Evolutionary conservation across 2,113 vertebrate species (phyloP), one percentile per base, ranked within the genome.

Genomic region (Chaetodon auriga): DNA sequence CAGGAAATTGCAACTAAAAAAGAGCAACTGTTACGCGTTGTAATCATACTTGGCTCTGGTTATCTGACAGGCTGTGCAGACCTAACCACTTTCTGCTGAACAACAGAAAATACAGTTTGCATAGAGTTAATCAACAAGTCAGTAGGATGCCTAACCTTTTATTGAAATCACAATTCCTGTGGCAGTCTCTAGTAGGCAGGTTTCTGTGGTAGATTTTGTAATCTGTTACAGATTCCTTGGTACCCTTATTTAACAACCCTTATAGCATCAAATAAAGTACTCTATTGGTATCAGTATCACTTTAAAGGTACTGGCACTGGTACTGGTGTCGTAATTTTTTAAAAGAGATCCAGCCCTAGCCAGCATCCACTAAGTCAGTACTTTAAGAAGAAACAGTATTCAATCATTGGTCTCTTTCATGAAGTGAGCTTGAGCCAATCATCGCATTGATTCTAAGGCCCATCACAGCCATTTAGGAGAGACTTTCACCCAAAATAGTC

Each of bases 391-490:
- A 48, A 14, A 48, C 57, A 18, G 3, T 45, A 19, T 19, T 7
- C 7, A 21, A n/a, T 10, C 53, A 55, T 23, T 55, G 23, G 53
- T 54, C 51, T 54, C 51, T n/a, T n/a, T 54, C 51, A 54, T 54
- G 3, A 54, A 54, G 51, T n/a, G 51, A 21, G 9, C 51, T 4
- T n/a, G 5, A 18, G 8, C 18, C 51, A 53, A 12, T 10, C 53
- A 55, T 43, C 45, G 43, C 35, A 36, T 25, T 41, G 41, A 6
- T 36, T 30, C 6, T 71, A 11, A 18, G 10, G 36, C 19, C 43
- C 19, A 80, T 19, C 10, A n/a, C 82, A 77, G 25, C 25, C 6
- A 30, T 60, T 70, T 23, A 51, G 12, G 19, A 75, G 30, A 58
- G 43, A 58, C 2, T 19, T 16, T 68, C 30, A 8, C 53, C 30